Conservation (phyloP, 2,113 vertebrate species). For the Plecturocebus donacophilus region DNA sequence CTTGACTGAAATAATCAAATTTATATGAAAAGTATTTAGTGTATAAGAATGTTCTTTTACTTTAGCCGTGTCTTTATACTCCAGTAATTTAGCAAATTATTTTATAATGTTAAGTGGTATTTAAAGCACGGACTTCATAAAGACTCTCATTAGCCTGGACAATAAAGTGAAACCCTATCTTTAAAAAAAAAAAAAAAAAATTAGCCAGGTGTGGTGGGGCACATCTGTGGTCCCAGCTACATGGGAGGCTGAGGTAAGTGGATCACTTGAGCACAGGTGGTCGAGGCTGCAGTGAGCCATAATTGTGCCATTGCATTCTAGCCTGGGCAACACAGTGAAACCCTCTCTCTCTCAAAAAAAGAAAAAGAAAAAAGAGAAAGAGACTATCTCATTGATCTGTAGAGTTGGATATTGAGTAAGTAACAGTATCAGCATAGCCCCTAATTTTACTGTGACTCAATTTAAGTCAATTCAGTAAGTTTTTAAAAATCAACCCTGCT, state of each 20-base stretch:
- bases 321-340: too few relatives aligned
- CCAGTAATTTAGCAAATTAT: conserved; percentile 16
- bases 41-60: neutral
- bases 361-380: too few relatives aligned
- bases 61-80: conserved; percentile 23
- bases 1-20: neutral
- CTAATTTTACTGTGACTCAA: conserved; percentile 14
- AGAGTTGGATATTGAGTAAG: conserved; percentile 49
- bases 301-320: too few relatives aligned
- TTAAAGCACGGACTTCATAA: conserved; percentile 30
- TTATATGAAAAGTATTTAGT: neutral
- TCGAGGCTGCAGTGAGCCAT: too few relatives aligned
- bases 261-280: too few relatives aligned
- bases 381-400: neutral
- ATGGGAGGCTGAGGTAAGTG: too few relatives aligned
- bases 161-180: too few relatives aligned
- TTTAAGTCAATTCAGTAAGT: conserved; percentile 38
- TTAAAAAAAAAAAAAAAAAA: too few relatives aligned
- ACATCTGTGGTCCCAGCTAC: too few relatives aligned
- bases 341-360: too few relatives aligned
- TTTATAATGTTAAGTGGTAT: conserved; percentile 44
- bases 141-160: neutral
- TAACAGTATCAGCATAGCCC: conserved; percentile 1
- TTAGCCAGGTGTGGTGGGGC: too few relatives aligned
- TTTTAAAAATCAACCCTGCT: conserved; percentile 16